A percentile compares a stretch with the other conserved stretches of the same genome.
Conservation (phyloP, 2,113 vertebrate genomes). For the Axis porcinus region DNA sequence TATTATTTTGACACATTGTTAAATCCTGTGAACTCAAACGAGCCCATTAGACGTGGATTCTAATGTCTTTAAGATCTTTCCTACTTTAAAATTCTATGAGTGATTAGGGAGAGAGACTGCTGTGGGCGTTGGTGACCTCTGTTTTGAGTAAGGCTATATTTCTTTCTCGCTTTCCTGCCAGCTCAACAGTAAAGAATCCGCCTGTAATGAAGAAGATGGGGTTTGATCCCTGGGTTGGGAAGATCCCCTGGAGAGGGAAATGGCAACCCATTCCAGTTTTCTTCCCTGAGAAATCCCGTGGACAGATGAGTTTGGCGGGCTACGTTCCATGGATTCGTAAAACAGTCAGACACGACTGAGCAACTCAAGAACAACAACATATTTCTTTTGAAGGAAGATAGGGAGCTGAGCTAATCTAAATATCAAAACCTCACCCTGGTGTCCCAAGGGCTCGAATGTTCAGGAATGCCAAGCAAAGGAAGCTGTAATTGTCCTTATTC, state of each 20-base stretch:
- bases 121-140: background rate
- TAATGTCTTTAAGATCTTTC: background rate
- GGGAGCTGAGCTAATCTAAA: background rate
- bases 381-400: background rate
- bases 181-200: background rate
- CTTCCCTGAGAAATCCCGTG: background rate
- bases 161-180: background rate
- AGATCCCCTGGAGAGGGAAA: background rate
- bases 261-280: background rate
- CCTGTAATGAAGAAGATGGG: background rate
- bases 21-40: background rate
- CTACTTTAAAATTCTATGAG: background rate
- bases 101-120: background rate
- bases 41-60: background rate
- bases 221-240: background rate
- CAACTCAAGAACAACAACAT: background rate
- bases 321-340: background rate
- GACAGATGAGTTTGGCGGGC: background rate
- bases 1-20: background rate
- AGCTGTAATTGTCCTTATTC: background rate
- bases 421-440: background rate
- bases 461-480: background rate
- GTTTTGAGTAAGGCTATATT: background rate
- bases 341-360: background rate
- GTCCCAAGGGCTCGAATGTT: background rate